These are phyloP conservation scores for Strigamia crassipes DNA, from an alignment of 2,888 invertebrate species.

Conservation along the genomic window DNA sequence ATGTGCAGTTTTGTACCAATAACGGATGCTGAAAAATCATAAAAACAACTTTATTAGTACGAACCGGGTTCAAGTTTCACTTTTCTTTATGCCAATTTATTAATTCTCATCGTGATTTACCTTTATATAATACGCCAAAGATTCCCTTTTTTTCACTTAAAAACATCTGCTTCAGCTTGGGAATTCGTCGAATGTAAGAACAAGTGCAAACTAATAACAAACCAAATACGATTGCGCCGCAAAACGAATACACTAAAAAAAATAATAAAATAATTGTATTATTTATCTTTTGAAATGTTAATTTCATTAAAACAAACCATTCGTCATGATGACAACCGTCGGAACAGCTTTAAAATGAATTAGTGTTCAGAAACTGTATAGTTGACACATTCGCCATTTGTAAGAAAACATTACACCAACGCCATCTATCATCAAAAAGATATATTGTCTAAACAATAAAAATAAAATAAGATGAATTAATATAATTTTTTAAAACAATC, in stretches of 20 bases:
- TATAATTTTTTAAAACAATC: no score
- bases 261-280: not conserved
- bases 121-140: conserved; percentile 35
- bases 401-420: no score
- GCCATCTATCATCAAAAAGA: no score
- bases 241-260: conserved; percentile 7
- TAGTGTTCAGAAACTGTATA: no score
- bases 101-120: not conserved
- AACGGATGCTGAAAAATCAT: not conserved
- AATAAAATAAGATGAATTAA: no score
- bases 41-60: not conserved
- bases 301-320: not conserved
- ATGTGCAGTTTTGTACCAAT: not conserved
- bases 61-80: not conserved
- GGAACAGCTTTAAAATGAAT: no score
- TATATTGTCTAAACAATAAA: no score
- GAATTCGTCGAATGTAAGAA: conserved; percentile 32
- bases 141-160: conserved; percentile 30
- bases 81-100: not conserved
- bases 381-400: no score
- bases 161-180: conserved; percentile 19
- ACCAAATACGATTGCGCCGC: not conserved
- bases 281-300: not conserved
- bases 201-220: conserved; percentile 29
- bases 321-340: not conserved